Evolutionary conservation across 2,113 vertebrate genomes (phyloP), one percentile per base, ranked within the genome.

Genomic region (Tursiops truncatus): DNA sequence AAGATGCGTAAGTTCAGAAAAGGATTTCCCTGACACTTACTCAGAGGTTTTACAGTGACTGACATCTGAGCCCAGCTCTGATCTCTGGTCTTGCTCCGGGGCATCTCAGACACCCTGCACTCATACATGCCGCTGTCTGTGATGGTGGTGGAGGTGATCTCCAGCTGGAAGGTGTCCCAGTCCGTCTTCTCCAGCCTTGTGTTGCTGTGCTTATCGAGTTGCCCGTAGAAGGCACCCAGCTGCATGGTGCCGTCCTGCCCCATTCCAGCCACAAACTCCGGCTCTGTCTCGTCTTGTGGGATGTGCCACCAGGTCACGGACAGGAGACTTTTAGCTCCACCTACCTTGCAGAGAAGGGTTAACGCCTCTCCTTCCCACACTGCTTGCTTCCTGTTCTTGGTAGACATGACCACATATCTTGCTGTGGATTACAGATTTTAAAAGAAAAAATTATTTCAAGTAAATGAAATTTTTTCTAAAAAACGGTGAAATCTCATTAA

Each of bases 261-360:
- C 76, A 99, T 97, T 94, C 96, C 53, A 60, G 99, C 98, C 95
- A 99, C 89, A 1, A 88, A 88, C 70, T 94, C 86, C 1, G 94
- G 90, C 11, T 5, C 4, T 1, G 87, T 65, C 0, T 25, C 60
- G 0, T 36, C 20, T 36, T 67, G 93, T 0, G 97, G 97, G 87
- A 92, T 83, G 71, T 97, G 98, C 98, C 99, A 99, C 99, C 99
- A 99, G 20, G 25, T 96, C 92, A 99, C 95, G 0, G 99, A 99
- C 28, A 99, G 95, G 1, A 93, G 98, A 71, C 98, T 96, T 3
- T 95, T 92, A 1, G 91, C 47, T 63, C 98, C 98, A 1, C 38
- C 94, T 23, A 98, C 99, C 82, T 97, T 63, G 7, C 99, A 99
- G 68, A 41, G 85, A 47, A 99, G 96, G n/a, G 71, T 65, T 53